phyloP scores from a whole-genome alignment of 2,113 vertebrate genomes.

The Coregonus clupeaformis region DNA sequence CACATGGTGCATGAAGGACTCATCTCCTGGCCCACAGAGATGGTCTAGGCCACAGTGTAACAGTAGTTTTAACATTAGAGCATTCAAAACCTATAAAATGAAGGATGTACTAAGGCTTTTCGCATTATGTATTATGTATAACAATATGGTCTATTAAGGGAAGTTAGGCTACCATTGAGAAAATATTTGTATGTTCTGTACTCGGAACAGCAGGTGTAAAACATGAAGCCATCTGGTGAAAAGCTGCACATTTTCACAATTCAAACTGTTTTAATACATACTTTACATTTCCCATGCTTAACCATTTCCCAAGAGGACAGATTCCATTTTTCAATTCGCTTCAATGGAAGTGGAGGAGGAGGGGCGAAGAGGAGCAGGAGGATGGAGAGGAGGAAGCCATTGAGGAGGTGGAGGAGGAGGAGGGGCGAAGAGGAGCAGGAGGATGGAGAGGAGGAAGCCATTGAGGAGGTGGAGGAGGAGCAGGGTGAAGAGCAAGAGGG shows the following conservation, averaged over 20 bases:
- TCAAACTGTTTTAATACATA: background rate
- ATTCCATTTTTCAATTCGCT: background rate
- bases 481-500: background rate
- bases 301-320: background rate
- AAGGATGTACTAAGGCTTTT: too few relatives aligned
- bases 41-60: background rate
- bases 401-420: background rate
- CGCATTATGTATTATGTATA: too few relatives aligned
- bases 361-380: too few relatives aligned
- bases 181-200: too few relatives aligned
- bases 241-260: background rate
- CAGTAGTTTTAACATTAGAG: background rate
- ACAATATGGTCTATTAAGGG: too few relatives aligned
- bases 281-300: background rate
- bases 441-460: background rate
- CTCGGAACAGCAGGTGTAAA: background rate
- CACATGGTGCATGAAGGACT: background rate
- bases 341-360: too few relatives aligned
- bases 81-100: background rate
- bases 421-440: background rate
- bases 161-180: too few relatives aligned
- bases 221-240: background rate
- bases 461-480: constrained; percentile 11
- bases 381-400: too few relatives aligned
- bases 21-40: background rate